A percentile compares a stretch with the other conserved stretches of the same genome.
phyloP scores from a whole-genome alignment of 2,888 invertebrate genomes.

The Tachina fera region DNA sequence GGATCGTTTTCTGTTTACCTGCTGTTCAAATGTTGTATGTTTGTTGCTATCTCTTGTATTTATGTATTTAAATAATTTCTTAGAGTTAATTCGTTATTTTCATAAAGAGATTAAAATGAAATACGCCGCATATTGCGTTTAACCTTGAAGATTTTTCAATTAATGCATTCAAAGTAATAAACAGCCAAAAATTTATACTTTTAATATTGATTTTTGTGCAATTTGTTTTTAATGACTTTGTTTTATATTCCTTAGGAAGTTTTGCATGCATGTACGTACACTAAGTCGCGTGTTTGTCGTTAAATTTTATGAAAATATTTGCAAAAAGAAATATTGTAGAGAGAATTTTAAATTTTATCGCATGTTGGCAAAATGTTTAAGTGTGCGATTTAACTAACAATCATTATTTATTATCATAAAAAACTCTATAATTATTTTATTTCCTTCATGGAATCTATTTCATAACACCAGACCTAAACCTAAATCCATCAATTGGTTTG shows the following conservation, averaged over 20 bases:
- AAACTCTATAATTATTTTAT: no score
- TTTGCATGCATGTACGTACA: neutral
- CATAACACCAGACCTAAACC: no score
- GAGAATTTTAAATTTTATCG: neutral
- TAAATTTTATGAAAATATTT: conserved; percentile 6
- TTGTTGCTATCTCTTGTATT: neutral
- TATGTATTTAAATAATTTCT: neutral
- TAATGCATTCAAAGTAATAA: neutral
- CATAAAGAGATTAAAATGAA: neutral
- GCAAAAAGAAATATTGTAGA: neutral
- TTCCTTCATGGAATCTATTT: no score
- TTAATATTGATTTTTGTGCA: neutral
- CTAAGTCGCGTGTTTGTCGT: conserved; percentile 20
- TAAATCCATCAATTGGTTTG: no score
- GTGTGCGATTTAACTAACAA: neutral
- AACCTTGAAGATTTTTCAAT: conserved; percentile 10
- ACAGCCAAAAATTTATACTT: conserved; percentile 1
- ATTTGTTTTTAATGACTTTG: neutral
- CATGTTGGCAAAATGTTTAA: neutral
- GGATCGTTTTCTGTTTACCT: neutral
- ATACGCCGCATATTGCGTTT: conserved; percentile 1
- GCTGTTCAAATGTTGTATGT: neutral
- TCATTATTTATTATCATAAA: neutral
- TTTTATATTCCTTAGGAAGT: neutral
- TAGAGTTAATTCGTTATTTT: neutral